Percentiles rank a stretch among this genome's conserved stretches.
These are phyloP conservation scores for Peromyscus eremicus DNA, from an alignment of 2,797 vertebrate species.

Conservation along the genomic window DNA sequence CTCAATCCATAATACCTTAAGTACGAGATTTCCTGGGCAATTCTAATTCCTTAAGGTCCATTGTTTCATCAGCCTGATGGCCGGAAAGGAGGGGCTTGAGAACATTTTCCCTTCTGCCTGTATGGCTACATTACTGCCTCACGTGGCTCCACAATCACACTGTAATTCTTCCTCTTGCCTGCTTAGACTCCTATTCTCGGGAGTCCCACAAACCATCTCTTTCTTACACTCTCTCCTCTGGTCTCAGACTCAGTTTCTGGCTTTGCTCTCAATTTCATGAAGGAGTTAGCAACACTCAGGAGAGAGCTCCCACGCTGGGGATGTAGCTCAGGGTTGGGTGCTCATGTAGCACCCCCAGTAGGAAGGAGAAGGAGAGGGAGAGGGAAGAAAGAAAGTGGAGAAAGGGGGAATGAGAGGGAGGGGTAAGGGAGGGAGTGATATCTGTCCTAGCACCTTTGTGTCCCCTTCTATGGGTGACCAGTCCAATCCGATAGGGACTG, in stretches of 20 bases:
- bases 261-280: background rate
- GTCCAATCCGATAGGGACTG: background rate
- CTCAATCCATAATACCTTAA: background rate
- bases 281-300: background rate
- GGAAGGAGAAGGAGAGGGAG: background rate
- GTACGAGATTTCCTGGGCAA: background rate
- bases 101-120: background rate
- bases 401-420: no score
- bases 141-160: no score
- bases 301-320: accelerated
- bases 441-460: background rate
- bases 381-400: background rate
- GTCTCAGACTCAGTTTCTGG: background rate
- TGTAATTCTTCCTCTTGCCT: background rate
- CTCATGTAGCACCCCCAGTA: background rate
- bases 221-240: background rate
- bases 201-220: background rate
- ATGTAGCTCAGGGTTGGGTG: background rate
- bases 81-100: background rate
- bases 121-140: no score
- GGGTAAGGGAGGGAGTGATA: accelerated
- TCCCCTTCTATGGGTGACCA: background rate
- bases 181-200: background rate
- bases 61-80: background rate
- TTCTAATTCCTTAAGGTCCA: background rate